phyloP scores from a whole-genome alignment of 1,140 invertebrate species.

The Drosophila tristis region DNA sequence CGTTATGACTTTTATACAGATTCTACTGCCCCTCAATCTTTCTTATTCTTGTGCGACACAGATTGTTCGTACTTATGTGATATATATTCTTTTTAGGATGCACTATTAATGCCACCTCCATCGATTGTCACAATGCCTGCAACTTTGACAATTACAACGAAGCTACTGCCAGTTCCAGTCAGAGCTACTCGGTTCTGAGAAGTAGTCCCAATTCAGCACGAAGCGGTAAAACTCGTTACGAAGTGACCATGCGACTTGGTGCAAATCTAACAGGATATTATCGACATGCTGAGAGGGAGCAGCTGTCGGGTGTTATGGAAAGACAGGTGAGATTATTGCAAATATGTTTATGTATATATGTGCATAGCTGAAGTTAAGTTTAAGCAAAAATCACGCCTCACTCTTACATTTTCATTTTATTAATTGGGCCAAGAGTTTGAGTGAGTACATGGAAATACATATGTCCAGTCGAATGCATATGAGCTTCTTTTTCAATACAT shows the following conservation, averaged over 20 bases:
- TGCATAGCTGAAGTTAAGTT: background rate
- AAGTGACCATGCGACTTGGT: conserved; percentile 80
- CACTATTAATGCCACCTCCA: conserved; percentile 61
- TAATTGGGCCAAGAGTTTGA: no score
- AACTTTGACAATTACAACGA: conserved; percentile 51
- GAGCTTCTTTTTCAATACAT: background rate
- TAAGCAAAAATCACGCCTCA: background rate
- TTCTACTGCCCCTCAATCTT: conserved; percentile 1
- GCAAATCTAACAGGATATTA: conserved; percentile 81
- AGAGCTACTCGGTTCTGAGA: conserved; percentile 39
- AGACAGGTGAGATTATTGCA: conserved; percentile 67
- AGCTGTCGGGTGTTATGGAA: conserved; percentile 73
- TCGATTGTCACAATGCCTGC: conserved; percentile 67
- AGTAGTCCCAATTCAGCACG: conserved; percentile 61
- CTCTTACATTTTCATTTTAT: no score
- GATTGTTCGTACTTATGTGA: no score
- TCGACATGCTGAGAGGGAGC: conserved; percentile 70
- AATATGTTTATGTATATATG: conserved; percentile 4
- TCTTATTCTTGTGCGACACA: conserved; percentile 1
- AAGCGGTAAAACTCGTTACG: conserved; percentile 78
- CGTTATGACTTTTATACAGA: conserved; percentile 54
- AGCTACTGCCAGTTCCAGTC: conserved; percentile 9
- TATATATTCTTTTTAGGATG: conserved; percentile 54
- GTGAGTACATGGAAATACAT: no score
- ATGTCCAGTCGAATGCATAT: background rate